Percentiles rank a stretch among this genome's conserved stretches.
phyloP scores from a whole-genome alignment of 2,797 vertebrate genomes.

The Rhynchonycteris naso region DNA sequence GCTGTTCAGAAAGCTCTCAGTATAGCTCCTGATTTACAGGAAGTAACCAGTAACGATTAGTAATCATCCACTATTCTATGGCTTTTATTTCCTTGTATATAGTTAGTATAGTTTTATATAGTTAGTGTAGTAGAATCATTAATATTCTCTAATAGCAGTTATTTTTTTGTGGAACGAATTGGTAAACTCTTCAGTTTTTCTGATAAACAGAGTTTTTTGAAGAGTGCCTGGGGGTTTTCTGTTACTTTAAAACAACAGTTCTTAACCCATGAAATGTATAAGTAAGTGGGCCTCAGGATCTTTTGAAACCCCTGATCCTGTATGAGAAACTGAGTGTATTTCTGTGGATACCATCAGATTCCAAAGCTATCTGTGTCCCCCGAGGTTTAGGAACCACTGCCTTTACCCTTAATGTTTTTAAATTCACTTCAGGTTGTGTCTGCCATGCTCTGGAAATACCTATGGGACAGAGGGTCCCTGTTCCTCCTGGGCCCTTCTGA shows the following conservation, averaged over 20 bases:
- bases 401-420: background rate
- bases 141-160: background rate
- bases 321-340: background rate
- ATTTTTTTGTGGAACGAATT: constrained; percentile 24
- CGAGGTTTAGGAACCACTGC: too few species aligned
- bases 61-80: background rate
- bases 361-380: background rate
- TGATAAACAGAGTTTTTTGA: constrained; percentile 7
- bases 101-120: background rate
- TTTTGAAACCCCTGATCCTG: background rate
- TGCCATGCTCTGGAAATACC: rapidly evolving
- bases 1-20: background rate
- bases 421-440: background rate
- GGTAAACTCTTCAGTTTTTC: constrained; percentile 27
- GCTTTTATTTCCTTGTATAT: background rate
- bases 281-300: background rate
- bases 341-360: background rate
- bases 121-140: background rate
- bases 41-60: background rate
- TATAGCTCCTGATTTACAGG: background rate
- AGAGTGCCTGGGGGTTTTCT: background rate
- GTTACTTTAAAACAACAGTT: constrained; percentile 6
- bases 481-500: background rate
- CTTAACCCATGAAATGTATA: background rate
- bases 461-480: background rate